Evolutionary conservation across 2,113 vertebrate genomes (phyloP).

Genomic region (Sebastes fasciatus): DNA sequence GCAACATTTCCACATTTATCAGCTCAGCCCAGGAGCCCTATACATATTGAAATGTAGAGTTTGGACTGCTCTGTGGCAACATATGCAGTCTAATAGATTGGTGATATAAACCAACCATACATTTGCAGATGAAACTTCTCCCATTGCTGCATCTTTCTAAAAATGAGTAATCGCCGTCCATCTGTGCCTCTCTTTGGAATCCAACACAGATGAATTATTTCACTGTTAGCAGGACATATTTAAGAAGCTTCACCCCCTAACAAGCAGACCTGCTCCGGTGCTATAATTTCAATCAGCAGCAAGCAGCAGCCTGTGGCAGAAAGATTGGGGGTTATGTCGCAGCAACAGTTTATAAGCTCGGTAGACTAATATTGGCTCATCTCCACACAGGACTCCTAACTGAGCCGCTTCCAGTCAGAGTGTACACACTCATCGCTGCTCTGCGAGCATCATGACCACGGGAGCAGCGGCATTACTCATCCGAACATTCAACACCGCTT

Average conservation of each 20-base stretch:
- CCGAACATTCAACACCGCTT: constrained; percentile 32
- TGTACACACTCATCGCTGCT: constrained; percentile 28
- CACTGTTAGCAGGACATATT: constrained; percentile 42
- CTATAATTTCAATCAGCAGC: constrained; percentile 22
- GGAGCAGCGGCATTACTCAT: constrained; percentile 52
- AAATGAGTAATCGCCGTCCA: constrained; percentile 28
- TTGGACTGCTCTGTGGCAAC: not conserved
- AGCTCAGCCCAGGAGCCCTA: not conserved
- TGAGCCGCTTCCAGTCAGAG: constrained; percentile 6
- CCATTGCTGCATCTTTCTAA: constrained; percentile 21
- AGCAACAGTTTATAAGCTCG: constrained; percentile 35
- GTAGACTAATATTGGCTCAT: constrained; percentile 43
- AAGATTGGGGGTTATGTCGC: constrained; percentile 33
- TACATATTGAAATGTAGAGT: not conserved
- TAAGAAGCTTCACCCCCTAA: constrained; percentile 32
- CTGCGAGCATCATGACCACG: constrained; percentile 11
- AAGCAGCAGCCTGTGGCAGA: constrained; percentile 26
- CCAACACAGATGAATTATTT: constrained; percentile 33
- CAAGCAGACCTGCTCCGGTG: constrained; percentile 19
- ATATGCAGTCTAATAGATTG: constrained; percentile 23
- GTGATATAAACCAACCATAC: not conserved
- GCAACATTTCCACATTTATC: constrained; percentile 22
- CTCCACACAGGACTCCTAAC: constrained; percentile 42
- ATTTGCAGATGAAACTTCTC: constrained; percentile 1
- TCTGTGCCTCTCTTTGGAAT: constrained; percentile 38